These are phyloP conservation scores for Calameuta filiformis DNA, from an alignment of 2,888 invertebrate species.

Conservation along the genomic window DNA sequence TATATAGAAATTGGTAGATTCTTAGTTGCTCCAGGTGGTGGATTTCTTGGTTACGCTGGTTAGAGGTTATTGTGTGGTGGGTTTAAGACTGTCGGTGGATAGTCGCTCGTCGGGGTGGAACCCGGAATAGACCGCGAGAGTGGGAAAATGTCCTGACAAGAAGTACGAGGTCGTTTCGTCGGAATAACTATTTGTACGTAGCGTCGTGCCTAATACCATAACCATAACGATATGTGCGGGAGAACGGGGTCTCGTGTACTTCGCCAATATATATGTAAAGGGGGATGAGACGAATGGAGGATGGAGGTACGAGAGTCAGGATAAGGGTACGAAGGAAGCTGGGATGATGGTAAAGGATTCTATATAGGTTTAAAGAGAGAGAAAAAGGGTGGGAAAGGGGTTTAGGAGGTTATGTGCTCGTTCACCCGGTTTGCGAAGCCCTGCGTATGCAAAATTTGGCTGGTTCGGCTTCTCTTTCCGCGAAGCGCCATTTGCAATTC, in stretches of 20 bases:
- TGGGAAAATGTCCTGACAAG: conserved; percentile 8
- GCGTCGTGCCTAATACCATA: conserved; percentile 54
- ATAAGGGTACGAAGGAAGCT: neutral
- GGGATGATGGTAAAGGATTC: neutral
- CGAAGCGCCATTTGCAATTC: conserved; percentile 51
- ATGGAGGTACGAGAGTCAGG: neutral
- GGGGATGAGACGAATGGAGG: conserved; percentile 1
- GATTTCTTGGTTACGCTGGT: neutral
- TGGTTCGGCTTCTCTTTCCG: conserved; percentile 26
- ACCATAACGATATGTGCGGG: conserved; percentile 52
- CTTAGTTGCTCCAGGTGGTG: too few relatives aligned
- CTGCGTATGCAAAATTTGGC: conserved; percentile 28
- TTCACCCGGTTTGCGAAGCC: neutral
- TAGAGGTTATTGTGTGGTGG: neutral
- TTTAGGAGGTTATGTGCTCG: neutral
- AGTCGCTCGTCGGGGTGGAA: neutral
- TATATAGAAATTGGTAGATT: neutral
- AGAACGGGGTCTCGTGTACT: conserved; percentile 17
- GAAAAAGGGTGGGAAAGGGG: neutral
- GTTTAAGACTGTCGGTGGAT: neutral
- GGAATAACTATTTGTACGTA: conserved; percentile 58
- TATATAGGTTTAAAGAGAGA: neutral
- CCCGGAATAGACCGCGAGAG: neutral
- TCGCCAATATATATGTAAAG: conserved; percentile 27
- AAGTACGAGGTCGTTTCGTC: conserved; percentile 46